phyloP scores from a whole-genome alignment of 2,888 invertebrate species.

The Apodemia mormo region DNA sequence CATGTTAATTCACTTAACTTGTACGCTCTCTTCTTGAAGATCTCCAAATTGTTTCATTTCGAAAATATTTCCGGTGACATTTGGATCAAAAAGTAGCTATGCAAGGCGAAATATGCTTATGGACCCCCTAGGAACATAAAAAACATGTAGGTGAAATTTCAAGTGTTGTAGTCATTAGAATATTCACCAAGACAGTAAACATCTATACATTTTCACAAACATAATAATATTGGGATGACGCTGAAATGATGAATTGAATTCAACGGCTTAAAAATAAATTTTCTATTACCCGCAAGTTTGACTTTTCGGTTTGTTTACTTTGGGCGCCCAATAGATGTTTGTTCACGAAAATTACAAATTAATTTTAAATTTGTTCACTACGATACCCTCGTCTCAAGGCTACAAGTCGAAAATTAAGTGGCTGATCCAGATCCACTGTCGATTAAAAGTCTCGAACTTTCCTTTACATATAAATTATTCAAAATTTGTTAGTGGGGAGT shows the following conservation, averaged over 20 bases:
- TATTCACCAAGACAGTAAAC: too few species aligned
- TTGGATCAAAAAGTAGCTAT: too few species aligned
- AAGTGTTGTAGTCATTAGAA: too few species aligned
- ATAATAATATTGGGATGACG: too few species aligned
- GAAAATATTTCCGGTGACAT: too few species aligned
- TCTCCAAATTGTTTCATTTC: too few species aligned
- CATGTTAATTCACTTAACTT: too few species aligned
- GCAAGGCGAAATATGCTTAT: too few species aligned
- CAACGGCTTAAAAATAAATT: background rate
- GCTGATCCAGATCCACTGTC: conserved; percentile 10
- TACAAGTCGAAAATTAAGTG: conserved; percentile 1
- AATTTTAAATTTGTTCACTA: conserved; percentile 11
- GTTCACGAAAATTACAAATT: conserved; percentile 10
- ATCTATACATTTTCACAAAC: too few species aligned
- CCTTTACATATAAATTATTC: conserved; percentile 18
- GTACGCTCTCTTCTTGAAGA: too few species aligned
- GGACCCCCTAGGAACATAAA: too few species aligned
- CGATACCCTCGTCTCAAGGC: conserved; percentile 6
- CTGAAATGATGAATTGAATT: background rate
- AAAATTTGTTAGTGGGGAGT: conserved; percentile 20
- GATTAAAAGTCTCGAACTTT: conserved; percentile 7
- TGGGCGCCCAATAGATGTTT: background rate
- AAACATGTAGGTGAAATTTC: too few species aligned
- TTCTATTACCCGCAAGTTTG: background rate
- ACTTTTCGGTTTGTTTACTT: background rate